phyloP scores from a whole-genome alignment of 2,797 vertebrate species.

The Channa striata region DNA sequence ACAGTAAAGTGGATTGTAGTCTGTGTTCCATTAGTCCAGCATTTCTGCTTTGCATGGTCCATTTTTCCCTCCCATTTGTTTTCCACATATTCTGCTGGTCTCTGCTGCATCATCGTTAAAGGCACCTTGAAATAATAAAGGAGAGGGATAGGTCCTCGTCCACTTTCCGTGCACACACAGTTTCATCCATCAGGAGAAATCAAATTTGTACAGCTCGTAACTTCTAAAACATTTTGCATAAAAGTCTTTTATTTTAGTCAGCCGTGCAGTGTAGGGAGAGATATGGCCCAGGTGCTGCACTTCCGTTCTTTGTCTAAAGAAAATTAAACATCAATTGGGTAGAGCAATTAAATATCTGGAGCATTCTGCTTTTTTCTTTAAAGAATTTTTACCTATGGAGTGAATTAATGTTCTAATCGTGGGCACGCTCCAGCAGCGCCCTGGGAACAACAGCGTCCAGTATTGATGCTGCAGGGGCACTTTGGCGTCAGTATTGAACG shows the following conservation, averaged over 20 bases:
- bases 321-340: too few species aligned
- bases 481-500: too few species aligned
- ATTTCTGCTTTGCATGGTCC: neutral
- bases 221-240: constrained; percentile 37
- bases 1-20: neutral
- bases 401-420: too few species aligned
- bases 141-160: constrained; percentile 24
- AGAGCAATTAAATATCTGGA: too few species aligned
- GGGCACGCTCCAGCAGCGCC: too few species aligned
- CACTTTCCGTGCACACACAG: constrained; percentile 42
- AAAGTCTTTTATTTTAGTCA: constrained; percentile 33
- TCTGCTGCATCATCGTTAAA: constrained; percentile 48
- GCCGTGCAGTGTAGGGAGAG: constrained; percentile 17
- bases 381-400: too few species aligned
- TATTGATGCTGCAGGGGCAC: too few species aligned
- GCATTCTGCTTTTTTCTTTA: too few species aligned
- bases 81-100: constrained; percentile 15
- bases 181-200: too few species aligned
- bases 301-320: too few species aligned
- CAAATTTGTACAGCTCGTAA: constrained; percentile 26
- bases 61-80: neutral
- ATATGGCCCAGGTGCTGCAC: neutral
- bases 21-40: neutral
- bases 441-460: too few species aligned
- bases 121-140: constrained; percentile 51